Evolutionary conservation across 1,140 invertebrate genomes (phyloP).

Genomic region (Proctacanthus coquilletti): DNA sequence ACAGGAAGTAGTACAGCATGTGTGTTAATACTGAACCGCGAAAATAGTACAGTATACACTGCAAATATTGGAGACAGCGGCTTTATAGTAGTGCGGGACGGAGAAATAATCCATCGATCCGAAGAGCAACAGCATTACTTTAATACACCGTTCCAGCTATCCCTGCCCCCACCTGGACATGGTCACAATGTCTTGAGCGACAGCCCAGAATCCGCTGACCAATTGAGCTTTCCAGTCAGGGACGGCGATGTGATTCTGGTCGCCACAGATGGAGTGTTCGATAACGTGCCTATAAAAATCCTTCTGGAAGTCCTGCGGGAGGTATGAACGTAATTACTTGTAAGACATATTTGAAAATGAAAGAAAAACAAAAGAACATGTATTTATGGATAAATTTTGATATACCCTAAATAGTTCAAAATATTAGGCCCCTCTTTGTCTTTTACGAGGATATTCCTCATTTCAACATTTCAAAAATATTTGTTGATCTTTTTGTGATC

Average conservation of each 20-base stretch:
- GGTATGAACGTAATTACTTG: constrained; percentile 18
- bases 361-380: too few species aligned
- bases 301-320: constrained; percentile 37
- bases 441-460: too few species aligned
- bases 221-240: constrained; percentile 76
- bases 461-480: too few species aligned
- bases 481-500: too few species aligned
- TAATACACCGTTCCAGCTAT: constrained; percentile 94
- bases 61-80: constrained; percentile 98
- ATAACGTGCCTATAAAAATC: constrained; percentile 86
- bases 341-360: too few species aligned
- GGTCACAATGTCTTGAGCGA: constrained; percentile 72
- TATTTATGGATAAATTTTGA: too few species aligned
- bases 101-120: constrained; percentile 76
- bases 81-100: constrained; percentile 78
- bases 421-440: too few species aligned
- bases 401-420: too few species aligned
- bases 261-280: constrained; percentile 95
- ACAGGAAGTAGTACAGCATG: constrained; percentile 93
- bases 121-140: constrained; percentile 97
- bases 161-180: constrained; percentile 78
- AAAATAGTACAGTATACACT: constrained; percentile 77
- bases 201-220: constrained; percentile 83
- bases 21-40: constrained; percentile 80
- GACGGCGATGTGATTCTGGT: constrained; percentile 91